Conservation (phyloP, 2,888 invertebrate genomes). For the Candidula unifasciata region DNA sequence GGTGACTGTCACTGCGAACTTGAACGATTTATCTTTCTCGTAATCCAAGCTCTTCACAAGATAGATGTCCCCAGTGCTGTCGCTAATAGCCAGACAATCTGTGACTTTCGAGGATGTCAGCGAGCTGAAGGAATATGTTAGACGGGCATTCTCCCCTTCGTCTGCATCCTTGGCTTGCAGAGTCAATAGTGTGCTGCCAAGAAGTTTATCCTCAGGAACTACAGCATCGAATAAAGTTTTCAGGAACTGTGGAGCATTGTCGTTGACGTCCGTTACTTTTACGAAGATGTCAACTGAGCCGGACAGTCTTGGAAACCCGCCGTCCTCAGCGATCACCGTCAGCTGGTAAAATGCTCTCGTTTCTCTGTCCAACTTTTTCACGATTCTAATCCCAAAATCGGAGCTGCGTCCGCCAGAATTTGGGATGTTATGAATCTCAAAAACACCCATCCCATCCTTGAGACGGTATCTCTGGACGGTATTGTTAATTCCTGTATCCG, state of each 20-base stretch:
- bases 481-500: constrained; percentile 62
- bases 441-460: constrained; percentile 52
- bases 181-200: constrained; percentile 61
- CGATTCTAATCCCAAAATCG: constrained; percentile 66
- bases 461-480: constrained; percentile 64
- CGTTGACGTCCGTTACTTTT: constrained; percentile 68
- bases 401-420: constrained; percentile 59
- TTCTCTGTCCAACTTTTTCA: constrained; percentile 67
- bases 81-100: constrained; percentile 82
- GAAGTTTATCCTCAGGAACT: constrained; percentile 63
- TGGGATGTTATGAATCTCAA: constrained; percentile 62
- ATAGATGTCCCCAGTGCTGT: constrained; percentile 90
- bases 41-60: constrained; percentile 89
- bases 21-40: constrained; percentile 86
- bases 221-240: constrained; percentile 61
- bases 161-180: constrained; percentile 91
- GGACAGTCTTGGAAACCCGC: constrained; percentile 62
- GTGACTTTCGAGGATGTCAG: constrained; percentile 62
- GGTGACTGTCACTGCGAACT: constrained; percentile 82
- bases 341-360: constrained; percentile 60
- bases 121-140: constrained; percentile 77
- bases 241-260: constrained; percentile 66
- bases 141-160: constrained; percentile 85
- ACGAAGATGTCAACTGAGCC: constrained; percentile 67
- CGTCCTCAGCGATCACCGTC: constrained; percentile 68